Conservation (phyloP, 2,888 invertebrate species). For the Nasonovia ribisnigri region DNA sequence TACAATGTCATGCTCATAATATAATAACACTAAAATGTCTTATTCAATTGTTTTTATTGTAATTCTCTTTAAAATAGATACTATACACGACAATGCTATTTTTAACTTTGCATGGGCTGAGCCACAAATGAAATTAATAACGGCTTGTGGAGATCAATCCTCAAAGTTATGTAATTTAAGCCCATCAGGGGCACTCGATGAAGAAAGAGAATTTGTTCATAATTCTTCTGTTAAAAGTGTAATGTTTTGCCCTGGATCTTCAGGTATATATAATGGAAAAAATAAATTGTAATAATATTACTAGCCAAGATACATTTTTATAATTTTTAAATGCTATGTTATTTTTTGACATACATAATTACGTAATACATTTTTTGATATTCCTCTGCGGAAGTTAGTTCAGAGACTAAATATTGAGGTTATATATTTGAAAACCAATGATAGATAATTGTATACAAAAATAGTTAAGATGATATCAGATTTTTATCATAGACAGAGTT, state of each 20-base stretch:
- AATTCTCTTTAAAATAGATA: neutral
- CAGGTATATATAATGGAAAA: constrained; percentile 25
- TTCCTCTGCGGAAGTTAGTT: neutral
- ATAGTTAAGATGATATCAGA: neutral
- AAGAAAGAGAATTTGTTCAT: neutral
- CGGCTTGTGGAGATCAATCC: constrained; percentile 49
- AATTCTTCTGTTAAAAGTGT: constrained; percentile 51
- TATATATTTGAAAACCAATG: neutral
- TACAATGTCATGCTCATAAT: neutral
- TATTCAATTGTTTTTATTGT: neutral
- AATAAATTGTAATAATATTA: neutral
- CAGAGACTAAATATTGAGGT: neutral
- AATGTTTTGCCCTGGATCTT: constrained; percentile 55
- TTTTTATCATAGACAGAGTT: neutral
- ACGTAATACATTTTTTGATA: neutral
- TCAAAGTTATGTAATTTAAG: constrained; percentile 23
- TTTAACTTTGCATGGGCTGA: constrained; percentile 57
- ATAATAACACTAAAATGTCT: neutral
- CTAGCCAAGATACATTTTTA: neutral
- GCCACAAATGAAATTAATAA: constrained; percentile 45
- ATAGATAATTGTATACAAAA: neutral
- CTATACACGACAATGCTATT: constrained; percentile 34
- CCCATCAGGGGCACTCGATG: neutral
- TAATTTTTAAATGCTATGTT: neutral
- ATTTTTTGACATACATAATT: neutral